Base-by-base conservation (phyloP, 2,888 invertebrate genomes). In the Pemphredon lugubris region DNA sequence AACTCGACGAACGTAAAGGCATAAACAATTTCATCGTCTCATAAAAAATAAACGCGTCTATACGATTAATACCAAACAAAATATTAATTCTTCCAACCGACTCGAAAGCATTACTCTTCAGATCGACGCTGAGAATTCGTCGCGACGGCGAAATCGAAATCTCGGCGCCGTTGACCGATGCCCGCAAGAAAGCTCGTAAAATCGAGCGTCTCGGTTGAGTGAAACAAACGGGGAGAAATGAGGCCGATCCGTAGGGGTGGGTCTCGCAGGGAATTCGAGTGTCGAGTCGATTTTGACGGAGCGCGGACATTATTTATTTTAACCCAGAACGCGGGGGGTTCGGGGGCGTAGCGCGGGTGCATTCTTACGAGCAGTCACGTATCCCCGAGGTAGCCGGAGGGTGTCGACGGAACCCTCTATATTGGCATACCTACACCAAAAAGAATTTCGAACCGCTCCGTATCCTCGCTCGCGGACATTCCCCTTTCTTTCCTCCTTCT, bases 401-500 rank as follows among this genome's bases (percentile, higher is more conserved):
- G 81, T 79, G 79, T 53, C 77, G 75, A 79, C 83, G 81, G 84
- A 81, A 84, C 84, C 85, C 86, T 85, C 87, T 88, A 89, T 89
- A 89, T 89, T 89, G 89, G 88, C 89, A 89, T 89, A 89, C 88
- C 88, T 86, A 84, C 57, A 79, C 76, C 86, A 86, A 89, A 88
- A 89, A 88, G 89, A 89, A 89, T 89, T 89, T 88, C 86, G 83
- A 73, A 77, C 83, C 75, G 78, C 82, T n/a, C n/a, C n/a, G n/a
- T n/a, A n/a, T 64, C 64, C 64, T 48, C 57, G 55, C 42, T 59
- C 76, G 54, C 65, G 48, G 53, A 66, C 81, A 68, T 67, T 60
- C 66, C 73, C 60, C 73, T 3, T 26, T 26, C 57, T 74, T 64
- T 51, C 73, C 39, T 23, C 44, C 48, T 37, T 21, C 58, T 18